Base-by-base conservation (phyloP, 1,140 invertebrate species). In the Linepithema humile region DNA sequence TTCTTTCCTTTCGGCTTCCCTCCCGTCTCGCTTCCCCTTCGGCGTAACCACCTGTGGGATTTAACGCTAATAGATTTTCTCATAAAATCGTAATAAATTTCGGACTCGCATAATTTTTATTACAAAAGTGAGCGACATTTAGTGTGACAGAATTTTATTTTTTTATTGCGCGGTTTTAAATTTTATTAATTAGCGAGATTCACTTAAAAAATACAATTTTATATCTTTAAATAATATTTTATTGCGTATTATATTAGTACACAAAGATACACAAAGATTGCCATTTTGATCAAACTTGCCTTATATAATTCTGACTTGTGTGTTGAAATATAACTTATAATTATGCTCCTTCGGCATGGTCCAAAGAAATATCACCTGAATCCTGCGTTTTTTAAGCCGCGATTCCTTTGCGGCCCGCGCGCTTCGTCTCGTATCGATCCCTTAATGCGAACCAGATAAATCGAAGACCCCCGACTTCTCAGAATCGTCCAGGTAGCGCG, bases 401-500 rank as follows among this genome's bases (percentile, higher is more conserved):
- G 32, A n/a, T 9, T 82, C 26, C 29, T 29, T 78, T 72, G 60
- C 67, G 67, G 55, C 75, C 64, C 82, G 55, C 62, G 69, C 53
- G 40, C 20, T 7, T 12, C 73, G 55, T 38, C 83, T 88, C 73
- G 83, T 89, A 89, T 91, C 90, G 90, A 88, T 90, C 85, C 82
- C 87, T 89, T 87, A 89, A 90, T 91, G 89, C 90, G 88, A 91
- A 90, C 89, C 88, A 91, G 89, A 92, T 92, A 92, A 92, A 92
- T 92, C 91, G 91, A 43, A 40, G 48, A 85, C 84, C 88, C 89
- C 85, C 77, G 50, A 84, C 78, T 92, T 92, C 91, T 88, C 73
- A 85, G 91, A 92, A 92, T 84, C 83, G 82, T 85, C 86, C 91
- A 92, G 91, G 91, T 92, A 92, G 88, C 83, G 88, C 83, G 72